Evolutionary conservation across 1,140 invertebrate genomes (phyloP).

Genomic region (Chironomus tepperi): DNA sequence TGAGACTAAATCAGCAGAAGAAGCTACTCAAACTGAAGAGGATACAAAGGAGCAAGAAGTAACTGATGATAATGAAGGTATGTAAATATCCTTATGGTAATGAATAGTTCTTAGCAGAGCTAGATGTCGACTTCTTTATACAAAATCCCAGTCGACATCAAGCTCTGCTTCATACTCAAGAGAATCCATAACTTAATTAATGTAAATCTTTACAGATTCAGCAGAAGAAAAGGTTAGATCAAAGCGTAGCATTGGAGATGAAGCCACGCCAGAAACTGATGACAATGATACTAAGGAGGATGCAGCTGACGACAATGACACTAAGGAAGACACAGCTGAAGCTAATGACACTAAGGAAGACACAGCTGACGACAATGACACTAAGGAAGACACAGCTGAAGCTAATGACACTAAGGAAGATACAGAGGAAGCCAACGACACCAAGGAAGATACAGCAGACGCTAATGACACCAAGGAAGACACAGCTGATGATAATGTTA

Average conservation of each 20-base stretch:
- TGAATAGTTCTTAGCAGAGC: too few species aligned
- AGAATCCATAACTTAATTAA: constrained; percentile 29
- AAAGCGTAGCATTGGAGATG: constrained; percentile 28
- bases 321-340: constrained; percentile 34
- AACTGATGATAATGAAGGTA: constrained; percentile 34
- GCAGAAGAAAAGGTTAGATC: constrained; percentile 36
- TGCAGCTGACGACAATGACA: constrained; percentile 38
- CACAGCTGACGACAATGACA: constrained; percentile 34
- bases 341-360: constrained; percentile 33
- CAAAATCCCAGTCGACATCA: too few species aligned
- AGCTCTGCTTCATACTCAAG: too few species aligned
- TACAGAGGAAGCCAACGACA: constrained; percentile 26
- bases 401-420: constrained; percentile 29
- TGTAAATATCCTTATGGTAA: constrained; percentile 33
- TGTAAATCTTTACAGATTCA: constrained; percentile 30
- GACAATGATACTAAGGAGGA: constrained; percentile 29
- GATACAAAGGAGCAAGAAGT: constrained; percentile 29
- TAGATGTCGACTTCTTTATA: too few species aligned
- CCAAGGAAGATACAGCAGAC: constrained; percentile 19
- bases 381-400: constrained; percentile 32
- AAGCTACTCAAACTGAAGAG: constrained; percentile 35
- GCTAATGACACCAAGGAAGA: neutral
- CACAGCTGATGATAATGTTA: neutral
- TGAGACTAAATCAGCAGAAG: neutral
- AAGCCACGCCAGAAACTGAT: constrained; percentile 30